Evolutionary conservation across 2,888 invertebrate species (phyloP).

Genomic region (Siphlonurus alternatus): DNA sequence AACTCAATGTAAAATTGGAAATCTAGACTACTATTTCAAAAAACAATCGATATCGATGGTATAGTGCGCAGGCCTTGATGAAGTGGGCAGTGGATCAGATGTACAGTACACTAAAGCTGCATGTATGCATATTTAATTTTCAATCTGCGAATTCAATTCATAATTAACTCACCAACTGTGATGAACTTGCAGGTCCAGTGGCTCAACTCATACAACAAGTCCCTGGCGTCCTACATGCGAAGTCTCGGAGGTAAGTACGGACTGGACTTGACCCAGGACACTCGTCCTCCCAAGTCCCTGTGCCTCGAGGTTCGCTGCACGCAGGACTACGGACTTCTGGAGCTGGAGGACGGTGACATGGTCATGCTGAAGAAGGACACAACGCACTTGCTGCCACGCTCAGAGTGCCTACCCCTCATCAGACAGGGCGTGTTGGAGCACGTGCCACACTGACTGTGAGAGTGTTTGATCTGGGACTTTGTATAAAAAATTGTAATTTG

Average conservation of each 20-base stretch:
- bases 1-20: too few species aligned
- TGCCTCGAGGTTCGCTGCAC: conserved; percentile 78
- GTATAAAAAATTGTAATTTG: too few species aligned
- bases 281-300: conserved; percentile 81
- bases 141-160: too few species aligned
- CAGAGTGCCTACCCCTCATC: conserved; percentile 78
- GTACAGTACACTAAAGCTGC: too few species aligned
- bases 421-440: conserved; percentile 78
- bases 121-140: too few species aligned
- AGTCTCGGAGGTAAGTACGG: conserved; percentile 67
- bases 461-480: too few species aligned
- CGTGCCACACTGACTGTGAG: conserved; percentile 33
- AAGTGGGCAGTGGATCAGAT: too few species aligned
- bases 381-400: conserved; percentile 73
- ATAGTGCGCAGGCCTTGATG: too few species aligned
- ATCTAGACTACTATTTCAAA: too few species aligned
- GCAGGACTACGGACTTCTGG: conserved; percentile 83
- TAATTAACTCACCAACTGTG: too few species aligned
- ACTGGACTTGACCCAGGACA: conserved; percentile 70
- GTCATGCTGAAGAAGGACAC: conserved; percentile 79
- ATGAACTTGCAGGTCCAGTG: conserved; percentile 53
- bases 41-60: too few species aligned
- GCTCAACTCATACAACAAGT: conserved; percentile 77
- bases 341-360: conserved; percentile 84
- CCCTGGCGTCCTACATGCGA: conserved; percentile 77